Evolutionary conservation across 2,888 invertebrate genomes (phyloP), one percentile per base, ranked within the genome.

Genomic region (Apodemia mormo): DNA sequence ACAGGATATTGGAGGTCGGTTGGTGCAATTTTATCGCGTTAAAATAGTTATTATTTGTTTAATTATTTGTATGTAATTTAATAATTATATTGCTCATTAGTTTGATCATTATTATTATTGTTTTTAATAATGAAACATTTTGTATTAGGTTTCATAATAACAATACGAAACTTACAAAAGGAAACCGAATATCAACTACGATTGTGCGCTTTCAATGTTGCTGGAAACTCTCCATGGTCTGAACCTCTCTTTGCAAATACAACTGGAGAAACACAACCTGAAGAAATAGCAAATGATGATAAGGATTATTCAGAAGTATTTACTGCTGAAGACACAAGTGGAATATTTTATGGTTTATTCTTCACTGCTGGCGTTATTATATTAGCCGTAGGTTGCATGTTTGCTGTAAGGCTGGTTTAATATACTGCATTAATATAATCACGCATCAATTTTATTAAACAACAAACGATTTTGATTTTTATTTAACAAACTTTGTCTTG

Each of bases 261-360:
- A 1, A 40, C 67, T 33, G 40, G 65, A 14, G 22, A 14, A 0
- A 1, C 14, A 49, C 0, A 70, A 71, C 72, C 29, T 66, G 72
- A 71, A 66, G 68, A 73, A 68, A 67, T 73, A 5, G 76, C 78
- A 67, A 66, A 65, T 29, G 70, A 72, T 37, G 67, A 72, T 45
- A 77, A 78, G 37, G 69, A 12, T n/a, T 8, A 30, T 33, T 54
- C 65, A 29, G 58, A 49, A 49, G 49, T 49, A 5, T 14, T 49
- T 22, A 14, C n/a, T 49, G 33, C 75, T 12, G 74, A 76, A 33
- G 74, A 49, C 4, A 49, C 49, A 1, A 14, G 5, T 14, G 49
- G 77, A 2, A 81, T 83, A 7, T 86, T 88, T 65, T 89, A 87
- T 67, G 89, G 89, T 0, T 79, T 91, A 67, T 85, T 91, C 71